phyloP scores from a whole-genome alignment of 1,140 invertebrate genomes.

The Bombus difficillimus region DNA sequence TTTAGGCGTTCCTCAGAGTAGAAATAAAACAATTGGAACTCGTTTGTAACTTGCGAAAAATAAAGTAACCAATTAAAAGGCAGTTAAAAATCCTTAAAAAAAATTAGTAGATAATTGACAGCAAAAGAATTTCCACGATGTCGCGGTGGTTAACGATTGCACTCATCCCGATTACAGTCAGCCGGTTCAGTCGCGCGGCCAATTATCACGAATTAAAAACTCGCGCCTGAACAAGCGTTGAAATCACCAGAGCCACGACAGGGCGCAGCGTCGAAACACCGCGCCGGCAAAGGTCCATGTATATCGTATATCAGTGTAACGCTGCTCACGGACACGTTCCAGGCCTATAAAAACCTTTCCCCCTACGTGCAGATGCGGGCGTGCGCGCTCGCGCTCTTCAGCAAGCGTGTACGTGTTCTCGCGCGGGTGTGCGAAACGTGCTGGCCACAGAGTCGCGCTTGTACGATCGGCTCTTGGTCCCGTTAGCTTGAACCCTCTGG shows the following conservation, averaged over 20 bases:
- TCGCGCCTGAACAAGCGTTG: slow-evolving; percentile 26
- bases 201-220: slow-evolving; percentile 14
- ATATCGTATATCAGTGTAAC: slow-evolving; percentile 28
- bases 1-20: no score
- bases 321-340: slow-evolving; percentile 32
- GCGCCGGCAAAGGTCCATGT: not conserved
- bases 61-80: not conserved
- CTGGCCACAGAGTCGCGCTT: slow-evolving; percentile 54
- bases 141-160: no score
- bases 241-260: slow-evolving; percentile 17
- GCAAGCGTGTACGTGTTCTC: slow-evolving; percentile 33
- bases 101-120: not conserved
- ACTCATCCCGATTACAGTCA: not conserved
- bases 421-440: slow-evolving; percentile 39
- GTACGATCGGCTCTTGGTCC: slow-evolving; percentile 71
- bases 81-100: not conserved
- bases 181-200: not conserved
- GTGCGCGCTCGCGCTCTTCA: not conserved
- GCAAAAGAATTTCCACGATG: not conserved
- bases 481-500: slow-evolving; percentile 78
- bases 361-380: not conserved
- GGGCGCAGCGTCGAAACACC: not conserved
- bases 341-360: slow-evolving; percentile 33
- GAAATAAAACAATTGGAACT: no score
- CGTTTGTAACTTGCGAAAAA: not conserved